phyloP scores from a whole-genome alignment of 2,113 vertebrate species.

The Blennius ocellaris region DNA sequence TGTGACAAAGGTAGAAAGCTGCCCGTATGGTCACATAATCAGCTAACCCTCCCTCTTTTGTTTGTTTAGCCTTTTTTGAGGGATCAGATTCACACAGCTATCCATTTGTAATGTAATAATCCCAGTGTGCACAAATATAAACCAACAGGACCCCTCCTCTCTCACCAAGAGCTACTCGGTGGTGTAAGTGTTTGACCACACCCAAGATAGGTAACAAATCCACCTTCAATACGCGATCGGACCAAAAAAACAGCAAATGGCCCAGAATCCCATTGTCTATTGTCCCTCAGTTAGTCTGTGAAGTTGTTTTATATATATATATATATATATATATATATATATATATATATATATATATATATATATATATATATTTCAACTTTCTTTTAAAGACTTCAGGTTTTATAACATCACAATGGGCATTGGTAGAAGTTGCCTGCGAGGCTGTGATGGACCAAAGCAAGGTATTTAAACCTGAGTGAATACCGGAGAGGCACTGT shows the following conservation, averaged over 20 bases:
- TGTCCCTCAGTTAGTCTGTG: too few relatives aligned
- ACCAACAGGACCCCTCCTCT: conserved; percentile 1
- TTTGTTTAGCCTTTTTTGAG: conserved; percentile 1
- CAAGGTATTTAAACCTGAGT: too few relatives aligned
- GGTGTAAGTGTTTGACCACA: background rate
- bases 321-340: too few relatives aligned
- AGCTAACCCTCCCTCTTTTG: conserved; percentile 9
- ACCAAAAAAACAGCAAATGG: background rate
- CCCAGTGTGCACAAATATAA: background rate
- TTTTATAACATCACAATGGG: too few relatives aligned
- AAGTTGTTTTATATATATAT: too few relatives aligned
- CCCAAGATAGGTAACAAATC: conserved; percentile 11
- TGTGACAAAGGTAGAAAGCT: background rate
- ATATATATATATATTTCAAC: too few relatives aligned
- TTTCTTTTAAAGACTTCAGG: too few relatives aligned
- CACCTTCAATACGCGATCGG: background rate
- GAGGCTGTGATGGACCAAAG: too few relatives aligned
- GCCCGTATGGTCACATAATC: background rate
- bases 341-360: too few relatives aligned
- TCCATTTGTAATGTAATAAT: conserved; percentile 40
- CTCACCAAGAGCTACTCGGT: background rate
- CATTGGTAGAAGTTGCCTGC: too few relatives aligned
- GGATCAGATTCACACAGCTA: conserved; percentile 17
- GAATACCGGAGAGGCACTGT: background rate
- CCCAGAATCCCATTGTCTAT: background rate